Conservation (phyloP, 2,888 invertebrate species). For the Thecocarcelia acutangulata region DNA sequence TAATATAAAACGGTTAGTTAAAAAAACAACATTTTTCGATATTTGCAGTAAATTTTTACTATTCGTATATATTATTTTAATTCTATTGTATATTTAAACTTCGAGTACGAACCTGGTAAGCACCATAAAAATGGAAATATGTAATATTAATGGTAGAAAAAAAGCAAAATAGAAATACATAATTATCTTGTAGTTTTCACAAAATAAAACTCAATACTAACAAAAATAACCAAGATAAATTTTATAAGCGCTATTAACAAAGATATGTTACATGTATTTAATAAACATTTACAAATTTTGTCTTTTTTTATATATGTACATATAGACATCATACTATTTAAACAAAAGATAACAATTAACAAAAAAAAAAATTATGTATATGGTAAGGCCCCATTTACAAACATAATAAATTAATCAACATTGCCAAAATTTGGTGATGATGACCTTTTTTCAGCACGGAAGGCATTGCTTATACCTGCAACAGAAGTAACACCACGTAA, state of each 20-base stretch:
- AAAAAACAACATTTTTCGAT: too few species aligned
- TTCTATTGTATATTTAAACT: too few species aligned
- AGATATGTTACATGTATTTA: background rate
- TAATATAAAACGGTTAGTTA: too few species aligned
- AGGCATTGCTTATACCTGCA: slow-evolving; percentile 78
- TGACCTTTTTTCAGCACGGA: slow-evolving; percentile 77
- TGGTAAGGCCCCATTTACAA: background rate
- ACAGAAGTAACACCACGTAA: slow-evolving; percentile 80
- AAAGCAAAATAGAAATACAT: too few species aligned
- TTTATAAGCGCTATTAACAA: background rate
- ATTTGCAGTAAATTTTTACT: too few species aligned
- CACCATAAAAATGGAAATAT: too few species aligned
- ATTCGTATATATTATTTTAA: too few species aligned
- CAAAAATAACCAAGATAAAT: too few species aligned
- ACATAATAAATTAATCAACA: slow-evolving; percentile 42
- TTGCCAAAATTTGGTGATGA: slow-evolving; percentile 53
- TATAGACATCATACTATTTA: background rate
- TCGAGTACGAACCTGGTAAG: too few species aligned
- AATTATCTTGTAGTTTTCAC: too few species aligned
- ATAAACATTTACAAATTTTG: background rate
- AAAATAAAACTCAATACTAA: too few species aligned
- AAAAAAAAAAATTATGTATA: background rate
- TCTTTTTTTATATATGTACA: background rate
- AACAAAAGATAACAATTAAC: background rate
- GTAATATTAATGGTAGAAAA: too few species aligned